A percentile compares a stretch with the other conserved stretches of the same genome.
These are phyloP conservation scores for Macrosoma leucophasiata DNA, from an alignment of 2,888 invertebrate genomes.

Conservation along the genomic window DNA sequence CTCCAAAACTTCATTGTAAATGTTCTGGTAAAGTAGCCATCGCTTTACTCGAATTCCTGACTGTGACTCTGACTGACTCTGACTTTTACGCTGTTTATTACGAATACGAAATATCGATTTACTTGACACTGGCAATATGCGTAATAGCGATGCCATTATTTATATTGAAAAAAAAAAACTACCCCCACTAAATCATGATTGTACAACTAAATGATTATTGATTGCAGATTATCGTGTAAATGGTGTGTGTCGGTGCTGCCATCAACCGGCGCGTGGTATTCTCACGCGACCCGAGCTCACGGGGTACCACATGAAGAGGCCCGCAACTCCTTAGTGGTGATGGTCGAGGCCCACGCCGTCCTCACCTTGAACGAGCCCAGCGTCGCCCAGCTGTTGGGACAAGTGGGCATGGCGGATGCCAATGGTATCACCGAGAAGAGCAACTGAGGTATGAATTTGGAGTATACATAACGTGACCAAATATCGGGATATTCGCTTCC, in stretches of 20 bases:
- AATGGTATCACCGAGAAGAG: slow-evolving; percentile 35
- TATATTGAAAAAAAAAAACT: no score
- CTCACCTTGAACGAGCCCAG: slow-evolving; percentile 66
- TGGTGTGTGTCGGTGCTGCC: slow-evolving; percentile 70
- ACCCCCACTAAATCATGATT: no score
- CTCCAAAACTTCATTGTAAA: no score
- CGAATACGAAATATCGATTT: no score
- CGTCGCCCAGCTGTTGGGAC: slow-evolving; percentile 59
- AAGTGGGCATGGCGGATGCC: slow-evolving; percentile 46
- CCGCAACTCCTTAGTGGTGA: slow-evolving; percentile 75
- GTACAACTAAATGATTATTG: slow-evolving; percentile 21
- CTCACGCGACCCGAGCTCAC: slow-evolving; percentile 75
- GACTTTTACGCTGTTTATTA: no score
- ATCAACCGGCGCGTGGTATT: slow-evolving; percentile 77
- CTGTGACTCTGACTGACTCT: no score
- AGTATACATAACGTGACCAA: slow-evolving; percentile 1
- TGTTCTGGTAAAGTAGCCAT: no score
- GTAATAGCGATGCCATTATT: no score
- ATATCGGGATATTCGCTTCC: no score
- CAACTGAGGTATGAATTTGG: no score
- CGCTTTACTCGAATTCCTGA: no score
- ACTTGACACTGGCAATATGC: no score
- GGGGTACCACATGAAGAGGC: slow-evolving; percentile 76
- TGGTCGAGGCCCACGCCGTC: slow-evolving; percentile 79
- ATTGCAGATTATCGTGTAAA: slow-evolving; percentile 67